These are phyloP conservation scores for Drosophila nikananu DNA, from an alignment of 1,140 invertebrate genomes.

Conservation along the genomic window DNA sequence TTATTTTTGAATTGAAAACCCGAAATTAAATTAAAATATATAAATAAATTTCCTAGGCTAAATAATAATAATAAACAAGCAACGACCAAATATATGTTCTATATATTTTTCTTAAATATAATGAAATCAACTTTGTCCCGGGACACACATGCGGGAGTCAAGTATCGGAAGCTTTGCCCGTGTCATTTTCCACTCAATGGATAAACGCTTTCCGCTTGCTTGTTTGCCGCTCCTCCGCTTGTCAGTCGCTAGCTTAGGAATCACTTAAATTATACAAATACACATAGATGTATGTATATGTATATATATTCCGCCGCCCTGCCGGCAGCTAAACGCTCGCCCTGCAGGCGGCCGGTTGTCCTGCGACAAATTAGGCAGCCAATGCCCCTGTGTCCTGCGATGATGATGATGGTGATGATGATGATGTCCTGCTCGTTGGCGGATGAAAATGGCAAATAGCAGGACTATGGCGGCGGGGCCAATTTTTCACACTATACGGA, in stretches of 20 bases:
- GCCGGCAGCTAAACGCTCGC: conserved; percentile 36
- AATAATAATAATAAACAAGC: background rate
- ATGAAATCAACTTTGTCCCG: background rate
- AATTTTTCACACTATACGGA: conserved; percentile 81
- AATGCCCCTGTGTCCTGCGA: conserved; percentile 32
- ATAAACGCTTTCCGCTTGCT: conserved; percentile 45
- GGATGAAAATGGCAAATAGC: conserved; percentile 15
- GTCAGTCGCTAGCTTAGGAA: conserved; percentile 40
- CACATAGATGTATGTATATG: background rate
- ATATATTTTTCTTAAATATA: background rate
- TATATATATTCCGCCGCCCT: conserved; percentile 3
- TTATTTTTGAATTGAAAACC: too few species aligned
- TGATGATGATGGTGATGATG: background rate
- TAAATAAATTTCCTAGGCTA: too few species aligned
- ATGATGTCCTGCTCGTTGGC: background rate
- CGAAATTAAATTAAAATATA: too few species aligned
- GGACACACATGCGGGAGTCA: background rate
- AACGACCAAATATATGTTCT: background rate
- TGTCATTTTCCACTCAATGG: conserved; percentile 42
- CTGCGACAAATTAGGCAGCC: conserved; percentile 65
- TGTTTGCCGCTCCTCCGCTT: background rate
- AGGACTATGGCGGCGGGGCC: conserved; percentile 32
- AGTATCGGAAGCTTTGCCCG: conserved; percentile 19
- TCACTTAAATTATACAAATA: conserved; percentile 41
- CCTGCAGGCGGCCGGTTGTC: conserved; percentile 31